Evolutionary conservation across 2,888 invertebrate genomes (phyloP), one percentile per base, ranked within the genome.

Genomic region (Platycnemis pennipes): DNA sequence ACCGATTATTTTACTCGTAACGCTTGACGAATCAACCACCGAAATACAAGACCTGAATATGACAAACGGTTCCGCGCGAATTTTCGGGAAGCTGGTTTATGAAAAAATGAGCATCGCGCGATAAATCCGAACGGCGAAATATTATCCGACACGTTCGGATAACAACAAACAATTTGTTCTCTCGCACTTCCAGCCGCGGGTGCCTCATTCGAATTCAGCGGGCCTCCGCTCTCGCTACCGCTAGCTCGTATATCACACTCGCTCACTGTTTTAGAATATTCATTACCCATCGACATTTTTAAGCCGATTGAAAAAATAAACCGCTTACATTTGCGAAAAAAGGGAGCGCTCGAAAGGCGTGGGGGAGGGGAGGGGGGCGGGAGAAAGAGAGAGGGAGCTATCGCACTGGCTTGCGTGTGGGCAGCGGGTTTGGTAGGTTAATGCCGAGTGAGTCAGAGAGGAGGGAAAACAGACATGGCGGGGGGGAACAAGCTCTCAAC

Each of bases 231-330:
- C 19, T 49, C 49, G n/a, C n/a, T n/a, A n/a, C 77, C 77, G 77
- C 37, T 77, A 31, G 37, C 77, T 1, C 63, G 37, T 77, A 77
- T 37, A 77, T 77, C 77, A 77, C 37, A 26, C 37, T 77, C 13
- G 77, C 63, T 77, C 77, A 37, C 5, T 2, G 77, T 7, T 77
- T 77, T 77, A 77, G 77, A 37, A 77, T 77, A 77, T 77, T 31
- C 77, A 77, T 77, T 37, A 77, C 13, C 31, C 2, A 77, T 37
- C 37, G 11, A 37, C 77, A 37, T 77, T 77, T 77, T 77, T 77
- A 77, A 77, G 77, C 77, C 77, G 77, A 77, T 77, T 77, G 77
- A 37, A 37, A n/a, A n/a, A 77, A 77, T 77, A 77, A 77, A 77
- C 77, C 77, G 77, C 77, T 77, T 77, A 77, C 13, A 31, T 31